Base-by-base conservation (phyloP, 1,140 invertebrate genomes). In the Nixonia krombeini region DNA sequence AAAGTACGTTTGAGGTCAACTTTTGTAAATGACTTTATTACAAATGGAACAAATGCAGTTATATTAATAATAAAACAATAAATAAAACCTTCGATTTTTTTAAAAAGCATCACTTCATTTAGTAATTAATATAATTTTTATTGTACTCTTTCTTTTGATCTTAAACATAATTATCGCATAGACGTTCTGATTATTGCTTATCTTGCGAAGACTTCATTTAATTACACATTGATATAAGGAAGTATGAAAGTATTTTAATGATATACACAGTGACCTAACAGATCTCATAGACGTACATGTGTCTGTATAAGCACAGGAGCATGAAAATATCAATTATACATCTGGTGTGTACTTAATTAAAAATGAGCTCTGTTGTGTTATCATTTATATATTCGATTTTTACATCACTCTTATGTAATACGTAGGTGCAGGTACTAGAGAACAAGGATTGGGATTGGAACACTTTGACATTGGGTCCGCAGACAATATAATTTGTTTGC, bases 141-240 rank as follows among this genome's bases (percentile, higher is more conserved):
- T 63, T 58, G 58, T 63, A 62, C 59, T 58, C 50, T 62, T 69
- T 51, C 45, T 58, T 28, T 56, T 45, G 38, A 44, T 38, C 56
- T 61, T 68, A 61, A 56, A 61, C 28, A 68, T 62, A 56, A 53
- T 63, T 58, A 35, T 52, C 66, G 61, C 74, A 75, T 70, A 78
- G 63, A 74, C 57, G 72, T 72, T 71, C 49, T 74, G 52, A 64
- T 78, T 80, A 82, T 79, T 81, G 75, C 75, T 81, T 74, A 79
- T 58, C 67, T 51, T 46, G 63, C 74, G 72, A 59, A 70, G 53
- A 75, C 56, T 75, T 75, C 64, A 64, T 55, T 68, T 70, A 74
- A 69, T 73, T 76, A 80, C 63, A 80, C 77, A 75, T 74, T 58
- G 42, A 80, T 69, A 80, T 70, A 69, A 59, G 71, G 64, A 74